Percentiles rank a stretch among this genome's conserved stretches.
phyloP scores from a whole-genome alignment of 2,888 invertebrate genomes.

The Tetragonula carbonaria region DNA sequence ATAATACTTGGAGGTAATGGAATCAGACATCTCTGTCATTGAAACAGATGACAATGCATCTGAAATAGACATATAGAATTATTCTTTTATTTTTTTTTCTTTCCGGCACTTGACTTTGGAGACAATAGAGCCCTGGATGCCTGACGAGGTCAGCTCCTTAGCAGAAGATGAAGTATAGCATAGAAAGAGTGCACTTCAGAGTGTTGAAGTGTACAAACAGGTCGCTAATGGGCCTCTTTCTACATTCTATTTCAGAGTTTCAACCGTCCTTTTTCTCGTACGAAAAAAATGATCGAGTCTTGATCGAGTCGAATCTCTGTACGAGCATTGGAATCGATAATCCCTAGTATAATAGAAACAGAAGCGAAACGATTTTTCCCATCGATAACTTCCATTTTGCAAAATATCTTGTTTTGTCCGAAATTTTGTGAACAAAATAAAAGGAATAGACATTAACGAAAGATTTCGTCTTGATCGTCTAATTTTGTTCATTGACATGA shows the following conservation, averaged over 20 bases:
- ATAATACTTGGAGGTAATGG: too few relatives aligned
- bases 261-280: neutral
- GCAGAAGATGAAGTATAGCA: slow-evolving; percentile 65
- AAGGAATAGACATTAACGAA: neutral
- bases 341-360: neutral
- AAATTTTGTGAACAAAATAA: neutral
- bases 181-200: slow-evolving; percentile 63
- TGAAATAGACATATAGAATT: slow-evolving; percentile 56
- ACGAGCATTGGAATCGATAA: neutral
- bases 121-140: slow-evolving; percentile 51
- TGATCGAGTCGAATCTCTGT: neutral
- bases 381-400: neutral
- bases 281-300: neutral
- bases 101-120: slow-evolving; percentile 38
- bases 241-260: slow-evolving; percentile 37
- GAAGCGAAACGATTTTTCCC: neutral
- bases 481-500: too few relatives aligned
- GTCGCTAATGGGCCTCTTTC: slow-evolving; percentile 71
- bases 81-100: slow-evolving; percentile 35
- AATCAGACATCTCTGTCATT: neutral
- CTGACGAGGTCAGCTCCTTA: slow-evolving; percentile 71
- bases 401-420: neutral
- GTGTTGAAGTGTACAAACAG: slow-evolving; percentile 71
- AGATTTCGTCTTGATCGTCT: neutral
- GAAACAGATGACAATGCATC: slow-evolving; percentile 19